Base-by-base conservation (phyloP, 2,797 vertebrate species). In the Halcyon badia region DNA sequence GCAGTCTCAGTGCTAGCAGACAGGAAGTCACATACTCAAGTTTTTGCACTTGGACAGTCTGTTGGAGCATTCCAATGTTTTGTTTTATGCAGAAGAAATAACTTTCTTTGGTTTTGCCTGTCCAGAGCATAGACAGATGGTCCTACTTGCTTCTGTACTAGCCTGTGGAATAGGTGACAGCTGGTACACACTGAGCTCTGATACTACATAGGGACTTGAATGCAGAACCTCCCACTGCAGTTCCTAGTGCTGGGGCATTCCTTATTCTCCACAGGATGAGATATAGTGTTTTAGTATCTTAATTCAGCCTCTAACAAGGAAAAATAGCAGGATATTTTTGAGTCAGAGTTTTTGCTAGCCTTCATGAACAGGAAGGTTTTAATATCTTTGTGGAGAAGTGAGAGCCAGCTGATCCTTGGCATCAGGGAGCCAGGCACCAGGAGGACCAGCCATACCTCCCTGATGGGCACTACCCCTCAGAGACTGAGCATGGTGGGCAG, bases 151-250 rank as follows among this genome's bases (percentile, higher is more conserved):
- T 5, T 66, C 33, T 71, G 10, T 25, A 37, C 13, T 21, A 37
- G 19, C 54, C 41, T 48, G 14, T 73, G 60, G 33, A 60, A 12
- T 2, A 46, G 15, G 41, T 10, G 6, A 28, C 52, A 54, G 33
- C 78, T 61, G 46, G 14, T 39, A 24, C n/a, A 6, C 56, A 11
- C 26, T 20, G 51, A 73, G 31, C 18, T 72, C 30, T 73, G 7
- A 30, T n/a, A 5, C 30, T 26, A 1, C 0, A 0, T 10, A 39
- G 41, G 11, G 10, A 30, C 52, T 52, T 57, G 33, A 26, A 35
- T 35, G 31, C 37, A 65, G 22, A 79, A 19, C 24, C 10, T 68
- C 31, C 57, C 57, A 17, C 30, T 58, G 37, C 57, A 82, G 18
- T 31, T 79, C 17, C 48, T 31, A 11, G 48, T 30, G 48, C 37